Conservation (phyloP, 2,797 vertebrate species). For the Natrix natrix region DNA sequence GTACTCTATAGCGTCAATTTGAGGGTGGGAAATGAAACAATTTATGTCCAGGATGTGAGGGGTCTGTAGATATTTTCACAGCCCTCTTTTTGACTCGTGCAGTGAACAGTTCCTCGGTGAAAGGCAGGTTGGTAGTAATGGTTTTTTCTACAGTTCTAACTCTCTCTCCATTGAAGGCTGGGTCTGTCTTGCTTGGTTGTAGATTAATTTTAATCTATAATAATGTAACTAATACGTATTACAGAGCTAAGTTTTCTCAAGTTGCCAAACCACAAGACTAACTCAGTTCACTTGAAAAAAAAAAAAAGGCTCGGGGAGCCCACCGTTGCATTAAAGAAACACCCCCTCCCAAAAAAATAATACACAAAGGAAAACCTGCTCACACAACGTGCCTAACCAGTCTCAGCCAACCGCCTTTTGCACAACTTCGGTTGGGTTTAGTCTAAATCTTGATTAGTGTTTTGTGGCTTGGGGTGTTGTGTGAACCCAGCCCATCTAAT, state of each 20-base stretch:
- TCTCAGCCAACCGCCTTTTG: not conserved
- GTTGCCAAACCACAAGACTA: not conserved
- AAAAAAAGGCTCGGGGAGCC: not conserved
- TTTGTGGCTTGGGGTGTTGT: not conserved
- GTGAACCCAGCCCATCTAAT: not conserved
- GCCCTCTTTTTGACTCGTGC: too few species aligned
- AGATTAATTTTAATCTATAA: too few species aligned
- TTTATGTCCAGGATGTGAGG: too few species aligned
- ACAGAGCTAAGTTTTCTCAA: not conserved
- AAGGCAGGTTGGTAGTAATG: too few species aligned
- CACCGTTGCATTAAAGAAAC: not conserved
- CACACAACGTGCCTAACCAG: not conserved
- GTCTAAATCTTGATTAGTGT: not conserved
- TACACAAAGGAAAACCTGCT: not conserved
- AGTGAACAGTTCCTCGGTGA: too few species aligned
- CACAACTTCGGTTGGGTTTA: not conserved
- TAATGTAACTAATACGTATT: not conserved
- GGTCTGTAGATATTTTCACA: too few species aligned
- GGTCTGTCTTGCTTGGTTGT: too few species aligned
- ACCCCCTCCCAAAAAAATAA: not conserved
- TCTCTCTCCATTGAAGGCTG: too few species aligned
- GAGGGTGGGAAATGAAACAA: too few species aligned
- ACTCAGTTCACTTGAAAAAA: not conserved
- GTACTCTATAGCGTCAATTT: too few species aligned
- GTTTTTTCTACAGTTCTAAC: too few species aligned